Evolutionary conservation across 2,888 invertebrate genomes (phyloP), one percentile per base, ranked within the genome.

Genomic region (Stramonita haemastoma): DNA sequence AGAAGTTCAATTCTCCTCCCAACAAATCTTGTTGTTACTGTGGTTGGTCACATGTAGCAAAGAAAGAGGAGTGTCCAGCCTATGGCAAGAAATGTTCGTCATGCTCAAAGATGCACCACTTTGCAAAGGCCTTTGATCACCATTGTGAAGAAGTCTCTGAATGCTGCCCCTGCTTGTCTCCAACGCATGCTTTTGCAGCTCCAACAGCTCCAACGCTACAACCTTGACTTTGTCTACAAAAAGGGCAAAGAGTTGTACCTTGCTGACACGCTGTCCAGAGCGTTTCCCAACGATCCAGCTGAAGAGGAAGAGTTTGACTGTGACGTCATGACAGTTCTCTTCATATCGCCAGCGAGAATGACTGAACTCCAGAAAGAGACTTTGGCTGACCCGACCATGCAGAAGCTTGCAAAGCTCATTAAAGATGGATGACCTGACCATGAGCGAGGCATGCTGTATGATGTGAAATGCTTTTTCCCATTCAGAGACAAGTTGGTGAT

Each of bases 181-280:
- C 84, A 84, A 56, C 26, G 84, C 22, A 84, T 84, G 84, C 84
- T 84, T 13, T 57, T 84, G 0, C 84, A 84, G 57, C 84, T 84
- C 29, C 73, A 26, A 11, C n/a, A 26, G 73, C 66, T 92, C 19
- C 92, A 92, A 83, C 66, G 89, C 2, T 92, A 92, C 87, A 87
- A 91, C 29, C 85, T 90, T 22, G 70, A 29, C 19, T 84, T 92
- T 6, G 66, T 86, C 32, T 91, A 92, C 79, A 87, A 60, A 32
- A 90, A 90, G 79, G 92, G 91, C 1, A 90, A 87, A 32, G 89
- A 90, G 19, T 89, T 92, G 89, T 36, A 85, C 36, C 26, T 92
- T 8, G 89, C 92, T n/a, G 92, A 92, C 86, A 89, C 90, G 6
- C 88, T 93, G 1, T 91, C 90, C 60, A 77, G 89, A 91, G n/a